Percentiles rank a stretch among this genome's conserved stretches.
Conservation (phyloP, 1,140 invertebrate genomes). For the Calosoma granatense region DNA sequence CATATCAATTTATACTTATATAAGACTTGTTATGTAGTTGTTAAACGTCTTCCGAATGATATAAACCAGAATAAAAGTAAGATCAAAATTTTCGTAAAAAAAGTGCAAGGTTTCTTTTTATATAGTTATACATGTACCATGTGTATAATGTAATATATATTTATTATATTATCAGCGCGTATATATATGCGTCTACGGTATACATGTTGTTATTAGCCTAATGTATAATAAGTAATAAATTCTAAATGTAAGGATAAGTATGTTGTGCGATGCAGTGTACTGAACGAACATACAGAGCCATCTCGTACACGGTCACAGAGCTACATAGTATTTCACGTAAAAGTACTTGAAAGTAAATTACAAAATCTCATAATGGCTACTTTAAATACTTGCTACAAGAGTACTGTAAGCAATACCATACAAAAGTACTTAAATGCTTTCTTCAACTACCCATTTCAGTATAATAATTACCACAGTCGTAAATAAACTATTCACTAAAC, state of each 20-base stretch:
- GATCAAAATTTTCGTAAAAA: slow-evolving; percentile 8
- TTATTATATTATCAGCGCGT: neutral
- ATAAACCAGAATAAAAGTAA: neutral
- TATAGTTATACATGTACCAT: slow-evolving; percentile 6
- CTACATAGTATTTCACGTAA: too few species aligned
- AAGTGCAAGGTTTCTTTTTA: slow-evolving; percentile 1
- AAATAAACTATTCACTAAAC: too few species aligned
- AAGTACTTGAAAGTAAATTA: too few species aligned
- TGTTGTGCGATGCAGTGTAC: neutral
- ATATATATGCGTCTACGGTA: neutral
- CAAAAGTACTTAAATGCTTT: too few species aligned
- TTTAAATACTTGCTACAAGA: too few species aligned
- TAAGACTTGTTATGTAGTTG: slow-evolving; percentile 8
- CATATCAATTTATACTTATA: slow-evolving; percentile 5
- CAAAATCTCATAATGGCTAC: too few species aligned
- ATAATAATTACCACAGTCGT: too few species aligned
- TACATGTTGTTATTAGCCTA: neutral
- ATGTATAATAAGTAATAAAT: neutral
- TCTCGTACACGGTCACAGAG: too few species aligned
- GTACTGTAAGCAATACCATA: too few species aligned
- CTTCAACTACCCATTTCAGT: too few species aligned
- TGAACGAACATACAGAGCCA: too few species aligned
- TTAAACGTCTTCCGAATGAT: slow-evolving; percentile 1
- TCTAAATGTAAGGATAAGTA: neutral
- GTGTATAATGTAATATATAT: neutral